These are phyloP conservation scores for Oncorhynchus mykiss DNA, from an alignment of 2,113 vertebrate genomes.

Conservation along the genomic window DNA sequence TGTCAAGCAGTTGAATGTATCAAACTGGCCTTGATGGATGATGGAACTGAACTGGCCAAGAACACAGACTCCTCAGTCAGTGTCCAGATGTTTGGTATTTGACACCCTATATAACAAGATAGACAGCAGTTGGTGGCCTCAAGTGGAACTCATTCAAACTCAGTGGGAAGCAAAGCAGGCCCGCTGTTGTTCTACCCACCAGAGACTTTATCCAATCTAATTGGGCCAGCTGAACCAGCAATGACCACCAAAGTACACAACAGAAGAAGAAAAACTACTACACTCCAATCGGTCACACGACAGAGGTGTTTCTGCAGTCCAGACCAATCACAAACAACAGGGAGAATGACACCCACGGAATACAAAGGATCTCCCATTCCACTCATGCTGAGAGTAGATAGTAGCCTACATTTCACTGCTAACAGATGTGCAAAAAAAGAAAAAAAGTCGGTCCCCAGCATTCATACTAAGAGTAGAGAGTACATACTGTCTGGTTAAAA, in stretches of 20 bases:
- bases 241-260: conserved; percentile 17
- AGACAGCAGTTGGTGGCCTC: conserved; percentile 15
- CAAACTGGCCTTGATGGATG: neutral
- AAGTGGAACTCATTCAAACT: conserved; percentile 6
- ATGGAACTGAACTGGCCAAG: neutral
- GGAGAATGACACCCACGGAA: conserved; percentile 43
- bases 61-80: neutral
- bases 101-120: conserved; percentile 10
- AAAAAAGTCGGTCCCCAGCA: too few relatives aligned
- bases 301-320: conserved; percentile 46
- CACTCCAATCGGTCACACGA: conserved; percentile 51
- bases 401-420: conserved; percentile 21
- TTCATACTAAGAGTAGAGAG: neutral
- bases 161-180: conserved; percentile 28
- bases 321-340: conserved; percentile 51
- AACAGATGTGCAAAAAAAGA: too few relatives aligned
- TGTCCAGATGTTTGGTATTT: conserved; percentile 16
- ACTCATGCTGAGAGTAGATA: neutral
- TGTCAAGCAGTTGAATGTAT: neutral
- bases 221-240: conserved; percentile 11
- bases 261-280: conserved; percentile 10
- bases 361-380: conserved; percentile 2
- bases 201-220: conserved; percentile 19
- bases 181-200: conserved; percentile 34
- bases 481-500: too few relatives aligned